Evolutionary conservation across 2,888 invertebrate genomes (phyloP), one percentile per base, ranked within the genome.

Genomic region (Ormyrus nitidulus): DNA sequence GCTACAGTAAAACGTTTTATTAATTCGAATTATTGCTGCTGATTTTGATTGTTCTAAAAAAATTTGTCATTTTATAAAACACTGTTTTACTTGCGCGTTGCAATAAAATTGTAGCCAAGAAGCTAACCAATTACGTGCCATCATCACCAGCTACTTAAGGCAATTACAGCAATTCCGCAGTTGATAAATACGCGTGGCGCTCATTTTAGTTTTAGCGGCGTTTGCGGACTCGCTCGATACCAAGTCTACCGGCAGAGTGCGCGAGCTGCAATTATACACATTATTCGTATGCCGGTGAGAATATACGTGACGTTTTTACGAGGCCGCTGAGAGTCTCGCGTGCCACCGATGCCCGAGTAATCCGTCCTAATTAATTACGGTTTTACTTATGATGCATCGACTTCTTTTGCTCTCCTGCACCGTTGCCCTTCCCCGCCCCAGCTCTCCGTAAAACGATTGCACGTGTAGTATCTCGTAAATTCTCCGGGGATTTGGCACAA

Each of bases 221-320:
- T 51, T 58, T 59, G 49, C 48, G 51, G n/a, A n/a, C 46, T 46
- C 34, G n/a, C 54, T 3, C 54, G 10, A 19, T 58, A 34, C 49
- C 49, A 9, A 34, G 19, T 34, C 4, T 34, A 34, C 34, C 56
- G 11, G 7, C n/a, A 53, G 54, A 19, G 6, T 49, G 51, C 34
- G 56, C 44, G 44, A 49, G 46, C 19, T 11, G 53, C 72, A 78
- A 78, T 78, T 78, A 78, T 54, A 61, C 68, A 58, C 46, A 77
- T 77, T 64, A 65, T 51, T 46, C n/a, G n/a, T 61, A 76, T 81
- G 79, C 82, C 83, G 82, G 85, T 83, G 86, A 86, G 84, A 85
- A 86, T 85, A 86, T 86, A 87, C 86, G 86, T 83, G 86, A 86
- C 87, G 85, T 86, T 87, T 88, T 88, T 86, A 88, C 85, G 87